A percentile compares a stretch with the other conserved stretches of the same genome.
Evolutionary conservation across 1,140 invertebrate species (phyloP).

Genomic region (Rhynchophorus ferrugineus): DNA sequence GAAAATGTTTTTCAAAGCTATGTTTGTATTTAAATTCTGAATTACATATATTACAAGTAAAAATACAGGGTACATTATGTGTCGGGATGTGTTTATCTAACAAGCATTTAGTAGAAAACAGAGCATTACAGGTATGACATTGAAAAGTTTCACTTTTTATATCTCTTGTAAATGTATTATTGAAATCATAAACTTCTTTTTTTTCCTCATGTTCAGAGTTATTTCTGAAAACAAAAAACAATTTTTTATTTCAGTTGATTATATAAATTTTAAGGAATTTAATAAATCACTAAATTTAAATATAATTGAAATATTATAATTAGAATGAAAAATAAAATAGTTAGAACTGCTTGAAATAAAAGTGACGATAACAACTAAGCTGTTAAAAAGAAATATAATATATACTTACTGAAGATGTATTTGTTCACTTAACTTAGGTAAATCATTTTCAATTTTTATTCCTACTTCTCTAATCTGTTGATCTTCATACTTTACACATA

Average conservation of each 20-base stretch:
- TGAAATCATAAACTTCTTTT: background rate
- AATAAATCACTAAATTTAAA: too few relatives aligned
- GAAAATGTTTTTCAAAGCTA: slow-evolving; percentile 14
- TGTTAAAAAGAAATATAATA: too few relatives aligned
- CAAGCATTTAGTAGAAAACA: slow-evolving; percentile 16
- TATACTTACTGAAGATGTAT: too few relatives aligned
- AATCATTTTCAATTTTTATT: background rate
- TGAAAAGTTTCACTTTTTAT: slow-evolving; percentile 1
- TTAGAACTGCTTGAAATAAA: too few relatives aligned
- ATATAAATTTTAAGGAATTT: too few relatives aligned
- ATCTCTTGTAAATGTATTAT: slow-evolving; percentile 1
- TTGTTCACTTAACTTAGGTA: too few relatives aligned
- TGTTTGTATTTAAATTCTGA: slow-evolving; percentile 16
- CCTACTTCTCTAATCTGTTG: too few relatives aligned
- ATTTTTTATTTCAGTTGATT: too few relatives aligned
- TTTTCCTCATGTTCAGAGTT: background rate
- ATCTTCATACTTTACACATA: background rate
- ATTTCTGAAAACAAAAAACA: background rate
- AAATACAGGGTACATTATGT: slow-evolving; percentile 5
- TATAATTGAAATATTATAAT: too few relatives aligned
- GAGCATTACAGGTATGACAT: slow-evolving; percentile 13
- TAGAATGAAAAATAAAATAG: too few relatives aligned
- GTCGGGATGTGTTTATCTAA: slow-evolving; percentile 10
- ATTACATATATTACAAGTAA: slow-evolving; percentile 12
- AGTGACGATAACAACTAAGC: too few relatives aligned